Base-by-base conservation (phyloP, 2,888 invertebrate species). In the Ophraella communa region DNA sequence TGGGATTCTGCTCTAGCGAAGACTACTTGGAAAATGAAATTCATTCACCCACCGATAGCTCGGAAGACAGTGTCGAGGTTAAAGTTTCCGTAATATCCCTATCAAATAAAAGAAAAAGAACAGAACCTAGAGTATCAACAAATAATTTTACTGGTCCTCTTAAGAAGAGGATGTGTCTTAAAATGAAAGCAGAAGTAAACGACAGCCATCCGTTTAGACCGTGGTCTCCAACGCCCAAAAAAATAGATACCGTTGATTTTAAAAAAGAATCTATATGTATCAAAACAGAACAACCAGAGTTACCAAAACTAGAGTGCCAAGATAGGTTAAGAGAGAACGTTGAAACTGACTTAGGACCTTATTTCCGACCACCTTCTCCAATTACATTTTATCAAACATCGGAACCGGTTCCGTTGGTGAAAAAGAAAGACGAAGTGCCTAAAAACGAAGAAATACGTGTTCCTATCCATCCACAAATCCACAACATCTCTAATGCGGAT, bases 1-100 rank as follows among this genome's bases (percentile, higher is more conserved):
- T 86, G 58, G 91, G 91, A 77, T 90, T 90, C 3, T 91, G 90
- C 53, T 91, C 91, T 80, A 91, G 90, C 74, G 87, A 89, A 66
- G 87, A 87, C 54, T 80, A 80, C 68, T 75, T 81, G 59, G 84
- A 83, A 64, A 81, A 82, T 65, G 80, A 80, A 65, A 78, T 87
- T 4, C 85, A 85, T 65, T 88, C 88, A n/a, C 87, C 88, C 23
- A 88, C 87, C 8, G 87, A 86, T 74, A 85, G 85, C 61, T 88
- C 88, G 61, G 89, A 89, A 72, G 89, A 89, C 78, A 88, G 88
- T 61, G 85, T 88, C 5, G 88, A 89, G 76, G 87, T 88, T 2
- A 88, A 88, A 75, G 85, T 87, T 7, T 85, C 84, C 23, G 85
- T 88, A 21, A 87, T 88, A 62, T 80, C 88, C 80, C 63, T 87